phyloP scores from a whole-genome alignment of 2,888 invertebrate species.

The Bellardia pandia region DNA sequence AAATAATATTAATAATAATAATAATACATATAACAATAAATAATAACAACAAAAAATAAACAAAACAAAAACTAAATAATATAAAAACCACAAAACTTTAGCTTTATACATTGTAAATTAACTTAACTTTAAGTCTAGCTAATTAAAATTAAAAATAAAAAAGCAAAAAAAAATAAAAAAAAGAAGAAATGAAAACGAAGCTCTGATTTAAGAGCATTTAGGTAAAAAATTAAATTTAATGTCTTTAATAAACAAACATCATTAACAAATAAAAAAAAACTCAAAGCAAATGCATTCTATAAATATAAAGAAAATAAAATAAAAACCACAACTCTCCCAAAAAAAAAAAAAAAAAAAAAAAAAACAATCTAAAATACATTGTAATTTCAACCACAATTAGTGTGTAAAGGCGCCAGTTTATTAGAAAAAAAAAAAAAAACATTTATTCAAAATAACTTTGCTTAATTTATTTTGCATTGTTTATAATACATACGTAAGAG shows the following conservation, averaged over 20 bases:
- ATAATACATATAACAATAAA: conserved; percentile 34
- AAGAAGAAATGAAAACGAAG: conserved; percentile 68
- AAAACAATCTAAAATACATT: conserved; percentile 32
- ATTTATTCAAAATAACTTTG: conserved; percentile 48
- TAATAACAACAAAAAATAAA: conserved; percentile 22
- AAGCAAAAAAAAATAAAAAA: conserved; percentile 43
- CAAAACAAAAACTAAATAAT: conserved; percentile 56
- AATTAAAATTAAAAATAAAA: conserved; percentile 73
- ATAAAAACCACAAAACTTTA: conserved; percentile 76
- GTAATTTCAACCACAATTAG: conserved; percentile 53
- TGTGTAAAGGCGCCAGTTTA: conserved; percentile 66
- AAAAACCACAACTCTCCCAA: conserved; percentile 27
- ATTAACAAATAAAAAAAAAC: conserved; percentile 36
- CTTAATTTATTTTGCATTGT: conserved; percentile 57
- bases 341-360: conserved; percentile 9
- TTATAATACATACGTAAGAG: conserved; percentile 25
- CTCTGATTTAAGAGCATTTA: conserved; percentile 70
- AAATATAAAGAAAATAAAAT: conserved; percentile 36
- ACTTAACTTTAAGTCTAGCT: conserved; percentile 76
- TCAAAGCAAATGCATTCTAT: conserved; percentile 55
- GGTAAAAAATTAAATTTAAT: conserved; percentile 69
- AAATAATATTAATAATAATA: conserved; percentile 51
- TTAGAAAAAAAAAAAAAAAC: conserved; percentile 20
- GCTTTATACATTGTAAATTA: conserved; percentile 80
- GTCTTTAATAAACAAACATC: conserved; percentile 59